Percentiles rank a stretch among this genome's conserved stretches.
These are phyloP conservation scores for Ctenosaura bakeri DNA, from an alignment of 2,797 vertebrate genomes.

Conservation along the genomic window DNA sequence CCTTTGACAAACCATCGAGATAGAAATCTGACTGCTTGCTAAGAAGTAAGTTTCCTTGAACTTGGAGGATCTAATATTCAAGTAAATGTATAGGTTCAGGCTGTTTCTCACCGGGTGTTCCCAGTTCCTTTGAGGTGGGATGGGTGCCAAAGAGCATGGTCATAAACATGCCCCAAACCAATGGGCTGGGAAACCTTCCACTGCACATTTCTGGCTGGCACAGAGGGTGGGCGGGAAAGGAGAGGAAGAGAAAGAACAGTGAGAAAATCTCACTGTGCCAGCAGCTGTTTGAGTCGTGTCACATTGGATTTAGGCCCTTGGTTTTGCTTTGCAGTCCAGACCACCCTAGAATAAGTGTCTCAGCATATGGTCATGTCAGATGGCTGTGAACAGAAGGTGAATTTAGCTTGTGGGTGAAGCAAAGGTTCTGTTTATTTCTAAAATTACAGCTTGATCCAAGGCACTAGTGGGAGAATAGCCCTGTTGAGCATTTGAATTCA, in stretches of 20 bases:
- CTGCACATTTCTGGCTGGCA: too few species aligned
- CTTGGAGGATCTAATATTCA: neutral
- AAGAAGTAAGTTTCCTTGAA: neutral
- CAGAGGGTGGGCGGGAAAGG: too few species aligned
- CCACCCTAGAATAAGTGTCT: neutral
- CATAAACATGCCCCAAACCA: neutral
- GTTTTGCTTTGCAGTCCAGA: neutral
- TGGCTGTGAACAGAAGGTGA: neutral
- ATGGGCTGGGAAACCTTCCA: too few species aligned
- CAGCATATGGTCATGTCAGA: neutral
- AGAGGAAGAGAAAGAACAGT: too few species aligned
- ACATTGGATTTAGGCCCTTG: too few species aligned
- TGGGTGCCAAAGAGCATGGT: neutral
- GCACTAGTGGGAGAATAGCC: neutral
- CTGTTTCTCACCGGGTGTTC: neutral
- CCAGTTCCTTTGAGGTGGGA: neutral
- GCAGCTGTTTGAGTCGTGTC: too few species aligned
- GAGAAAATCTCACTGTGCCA: too few species aligned
- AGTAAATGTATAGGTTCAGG: neutral
- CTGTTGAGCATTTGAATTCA: fast-evolving
- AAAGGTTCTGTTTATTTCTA: neutral
- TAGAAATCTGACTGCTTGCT: neutral
- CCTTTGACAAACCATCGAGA: neutral
- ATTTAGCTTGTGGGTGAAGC: neutral
- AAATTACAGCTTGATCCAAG: neutral